phyloP scores from a whole-genome alignment of 2,888 invertebrate genomes.

The Campoplex capitator region DNA sequence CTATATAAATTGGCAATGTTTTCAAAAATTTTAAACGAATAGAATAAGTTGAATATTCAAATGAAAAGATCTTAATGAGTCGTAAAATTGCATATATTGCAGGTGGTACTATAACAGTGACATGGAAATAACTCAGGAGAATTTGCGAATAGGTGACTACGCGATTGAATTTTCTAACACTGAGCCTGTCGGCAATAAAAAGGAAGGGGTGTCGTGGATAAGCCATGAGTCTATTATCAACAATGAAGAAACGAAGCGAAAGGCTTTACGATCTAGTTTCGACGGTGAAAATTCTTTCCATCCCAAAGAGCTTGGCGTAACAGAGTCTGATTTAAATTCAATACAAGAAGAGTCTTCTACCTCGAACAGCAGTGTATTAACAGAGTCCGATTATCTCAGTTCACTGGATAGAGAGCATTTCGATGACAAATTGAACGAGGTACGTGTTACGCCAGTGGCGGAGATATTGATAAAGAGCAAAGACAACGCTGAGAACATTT shows the following conservation, averaged over 20 bases:
- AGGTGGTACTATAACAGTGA: constrained; percentile 59
- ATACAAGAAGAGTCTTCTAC: constrained; percentile 67
- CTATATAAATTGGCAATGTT: background rate
- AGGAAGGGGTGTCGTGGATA: constrained; percentile 69
- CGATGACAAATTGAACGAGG: constrained; percentile 71
- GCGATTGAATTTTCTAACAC: constrained; percentile 70
- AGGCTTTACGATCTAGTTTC: background rate
- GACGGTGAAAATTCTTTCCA: constrained; percentile 53
- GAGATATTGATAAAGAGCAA: constrained; percentile 71
- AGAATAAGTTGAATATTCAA: background rate
- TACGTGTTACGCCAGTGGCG: background rate
- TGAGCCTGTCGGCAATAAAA: constrained; percentile 68
- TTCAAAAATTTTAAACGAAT: background rate
- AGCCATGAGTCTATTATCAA: constrained; percentile 68
- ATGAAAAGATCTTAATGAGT: background rate
- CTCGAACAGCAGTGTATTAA: constrained; percentile 56
- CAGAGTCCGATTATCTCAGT: constrained; percentile 70
- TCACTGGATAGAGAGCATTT: constrained; percentile 71
- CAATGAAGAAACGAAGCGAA: background rate
- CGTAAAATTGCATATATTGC: constrained; percentile 23
- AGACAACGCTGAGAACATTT: constrained; percentile 70
- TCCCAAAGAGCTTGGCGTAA: constrained; percentile 46
- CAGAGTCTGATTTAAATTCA: constrained; percentile 68
- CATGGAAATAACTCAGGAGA: constrained; percentile 77
- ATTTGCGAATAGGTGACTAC: constrained; percentile 73